A percentile compares a stretch with the other conserved stretches of the same genome.
Evolutionary conservation across 2,113 vertebrate genomes (phyloP).

Genomic region (Macrotis lagotis): DNA sequence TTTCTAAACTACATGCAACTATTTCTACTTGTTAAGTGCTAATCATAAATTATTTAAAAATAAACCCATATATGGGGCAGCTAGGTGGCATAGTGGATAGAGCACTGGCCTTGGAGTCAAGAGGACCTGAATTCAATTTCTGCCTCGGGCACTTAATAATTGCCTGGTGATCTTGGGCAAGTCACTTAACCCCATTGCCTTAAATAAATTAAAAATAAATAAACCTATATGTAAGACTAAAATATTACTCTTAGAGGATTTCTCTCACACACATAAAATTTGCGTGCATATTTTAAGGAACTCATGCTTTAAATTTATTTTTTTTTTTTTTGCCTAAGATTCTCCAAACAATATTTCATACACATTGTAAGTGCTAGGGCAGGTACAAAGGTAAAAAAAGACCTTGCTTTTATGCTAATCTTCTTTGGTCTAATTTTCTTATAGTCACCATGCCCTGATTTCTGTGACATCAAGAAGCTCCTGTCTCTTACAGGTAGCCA

Average conservation of each 20-base stretch:
- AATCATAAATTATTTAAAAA: neutral
- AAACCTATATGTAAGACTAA: neutral
- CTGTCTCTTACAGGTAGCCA: neutral
- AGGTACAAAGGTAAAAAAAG: constrained; percentile 23
- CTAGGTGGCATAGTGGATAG: too few relatives aligned
- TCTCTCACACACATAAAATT: too few relatives aligned
- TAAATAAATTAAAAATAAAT: too few relatives aligned
- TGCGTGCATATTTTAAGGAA: neutral
- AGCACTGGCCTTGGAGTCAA: too few relatives aligned
- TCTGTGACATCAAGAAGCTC: neutral
- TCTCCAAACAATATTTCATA: neutral
- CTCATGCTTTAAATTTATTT: constrained; percentile 35
- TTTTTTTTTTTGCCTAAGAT: neutral
- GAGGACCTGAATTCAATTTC: too few relatives aligned
- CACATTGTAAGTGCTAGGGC: neutral
- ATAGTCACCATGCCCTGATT: neutral
- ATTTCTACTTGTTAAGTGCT: constrained; percentile 43
- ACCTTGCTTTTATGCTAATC: constrained; percentile 42
- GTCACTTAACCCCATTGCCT: too few relatives aligned
- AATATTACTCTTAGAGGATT: neutral
- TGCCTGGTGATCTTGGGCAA: too few relatives aligned
- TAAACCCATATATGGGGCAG: too few relatives aligned
- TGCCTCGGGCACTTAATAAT: too few relatives aligned
- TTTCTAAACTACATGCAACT: neutral
- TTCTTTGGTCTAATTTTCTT: neutral